These are phyloP conservation scores for Atta texana DNA, from an alignment of 1,140 invertebrate genomes.

Conservation along the genomic window DNA sequence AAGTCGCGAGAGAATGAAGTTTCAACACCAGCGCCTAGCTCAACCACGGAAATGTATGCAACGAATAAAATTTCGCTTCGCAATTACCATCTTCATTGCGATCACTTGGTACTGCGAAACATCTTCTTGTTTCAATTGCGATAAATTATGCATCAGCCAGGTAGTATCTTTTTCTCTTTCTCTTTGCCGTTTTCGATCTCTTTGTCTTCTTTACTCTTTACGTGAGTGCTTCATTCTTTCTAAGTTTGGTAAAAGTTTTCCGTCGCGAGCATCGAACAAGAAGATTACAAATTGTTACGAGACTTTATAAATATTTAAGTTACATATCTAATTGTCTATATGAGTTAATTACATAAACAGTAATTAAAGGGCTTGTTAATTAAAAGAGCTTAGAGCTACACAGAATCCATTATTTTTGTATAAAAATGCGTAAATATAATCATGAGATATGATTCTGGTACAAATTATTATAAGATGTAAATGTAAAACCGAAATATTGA, in stretches of 20 bases:
- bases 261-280: conserved; percentile 53
- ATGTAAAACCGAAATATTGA: not conserved
- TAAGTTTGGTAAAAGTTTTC: conserved; percentile 63
- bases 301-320: conserved; percentile 74
- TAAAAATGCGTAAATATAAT: not conserved
- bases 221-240: conserved; percentile 54
- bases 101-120: conserved; percentile 66
- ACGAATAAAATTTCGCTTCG: conserved; percentile 69
- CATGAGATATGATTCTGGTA: not conserved
- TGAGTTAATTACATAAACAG: not conserved
- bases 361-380: conserved; percentile 46
- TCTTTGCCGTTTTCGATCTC: not conserved
- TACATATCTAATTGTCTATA: conserved; percentile 10
- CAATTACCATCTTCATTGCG: conserved; percentile 67
- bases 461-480: not conserved
- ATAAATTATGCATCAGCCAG: conserved; percentile 74
- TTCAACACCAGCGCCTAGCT: not conserved
- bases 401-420: not conserved
- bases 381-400: conserved; percentile 6
- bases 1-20: conserved; percentile 21
- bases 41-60: conserved; percentile 38
- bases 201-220: conserved; percentile 7
- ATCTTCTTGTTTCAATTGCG: conserved; percentile 68
- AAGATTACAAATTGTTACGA: conserved; percentile 76
- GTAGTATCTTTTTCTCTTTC: conserved; percentile 41